Conservation (phyloP, 2,888 invertebrate genomes). For the Alloplasta piceator region DNA sequence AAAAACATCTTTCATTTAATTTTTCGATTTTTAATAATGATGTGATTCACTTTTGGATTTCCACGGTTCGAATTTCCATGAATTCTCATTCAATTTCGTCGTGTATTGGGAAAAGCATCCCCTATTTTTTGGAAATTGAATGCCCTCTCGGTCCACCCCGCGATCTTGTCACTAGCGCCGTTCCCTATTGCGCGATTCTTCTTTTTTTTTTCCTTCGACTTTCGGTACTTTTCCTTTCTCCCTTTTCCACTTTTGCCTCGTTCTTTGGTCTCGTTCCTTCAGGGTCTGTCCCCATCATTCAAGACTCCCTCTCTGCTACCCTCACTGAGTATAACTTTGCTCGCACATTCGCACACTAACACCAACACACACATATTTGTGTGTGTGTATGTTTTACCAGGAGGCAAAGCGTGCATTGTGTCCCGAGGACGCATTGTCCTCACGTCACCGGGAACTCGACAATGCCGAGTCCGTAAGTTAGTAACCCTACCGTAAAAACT, state of each 20-base stretch:
- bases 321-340: constrained; percentile 5
- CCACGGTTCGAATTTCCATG: too few relatives aligned
- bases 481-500: constrained; percentile 80
- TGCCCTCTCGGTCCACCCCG: neutral
- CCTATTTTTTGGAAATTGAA: neutral
- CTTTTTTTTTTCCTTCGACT: constrained; percentile 1
- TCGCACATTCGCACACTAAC: neutral
- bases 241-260: neutral
- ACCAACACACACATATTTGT: neutral
- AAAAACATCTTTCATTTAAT: neutral
- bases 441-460: constrained; percentile 78
- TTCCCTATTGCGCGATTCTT: neutral
- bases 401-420: constrained; percentile 74
- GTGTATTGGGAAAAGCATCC: neutral
- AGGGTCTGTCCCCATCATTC: constrained; percentile 13
- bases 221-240: constrained; percentile 7
- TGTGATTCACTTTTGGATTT: neutral
- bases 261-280: constrained; percentile 13
- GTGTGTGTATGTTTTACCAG: constrained; percentile 9
- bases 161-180: neutral
- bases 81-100: neutral
- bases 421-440: constrained; percentile 79
- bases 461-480: constrained; percentile 79
- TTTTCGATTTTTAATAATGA: neutral
- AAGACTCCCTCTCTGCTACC: constrained; percentile 19